Conservation (phyloP, 2,888 invertebrate species). For the Tipula vernalis region DNA sequence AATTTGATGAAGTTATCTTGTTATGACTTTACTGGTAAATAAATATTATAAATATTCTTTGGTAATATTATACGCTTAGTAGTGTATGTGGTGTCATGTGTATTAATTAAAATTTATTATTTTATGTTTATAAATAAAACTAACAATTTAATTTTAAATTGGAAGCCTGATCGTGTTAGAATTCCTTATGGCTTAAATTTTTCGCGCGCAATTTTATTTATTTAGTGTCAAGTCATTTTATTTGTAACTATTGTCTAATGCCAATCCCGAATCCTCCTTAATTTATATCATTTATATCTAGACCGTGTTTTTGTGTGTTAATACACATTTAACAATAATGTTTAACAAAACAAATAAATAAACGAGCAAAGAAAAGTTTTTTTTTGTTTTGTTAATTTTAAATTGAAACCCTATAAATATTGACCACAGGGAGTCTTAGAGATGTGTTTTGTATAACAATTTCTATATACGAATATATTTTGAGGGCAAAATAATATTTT, state of each 20-base stretch:
- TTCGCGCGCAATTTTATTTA: background rate
- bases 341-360: background rate
- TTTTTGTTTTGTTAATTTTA: background rate
- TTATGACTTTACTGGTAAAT: background rate
- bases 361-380: background rate
- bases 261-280: background rate
- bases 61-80: background rate
- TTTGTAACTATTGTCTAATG: background rate
- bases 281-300: background rate
- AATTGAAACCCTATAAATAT: background rate
- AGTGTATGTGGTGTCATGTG: background rate
- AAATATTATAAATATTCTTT: background rate
- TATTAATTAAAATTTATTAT: background rate
- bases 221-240: background rate
- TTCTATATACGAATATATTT: background rate
- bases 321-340: background rate
- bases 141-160: background rate
- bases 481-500: constrained; percentile 4
- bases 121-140: background rate
- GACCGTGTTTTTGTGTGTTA: background rate
- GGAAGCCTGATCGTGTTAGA: background rate
- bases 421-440: background rate
- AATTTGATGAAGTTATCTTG: constrained; percentile 4
- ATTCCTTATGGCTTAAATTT: background rate
- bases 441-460: background rate